Percentiles rank a stretch among this genome's conserved stretches.
Evolutionary conservation across 2,888 invertebrate species (phyloP).

Genomic region (Thereva unica): DNA sequence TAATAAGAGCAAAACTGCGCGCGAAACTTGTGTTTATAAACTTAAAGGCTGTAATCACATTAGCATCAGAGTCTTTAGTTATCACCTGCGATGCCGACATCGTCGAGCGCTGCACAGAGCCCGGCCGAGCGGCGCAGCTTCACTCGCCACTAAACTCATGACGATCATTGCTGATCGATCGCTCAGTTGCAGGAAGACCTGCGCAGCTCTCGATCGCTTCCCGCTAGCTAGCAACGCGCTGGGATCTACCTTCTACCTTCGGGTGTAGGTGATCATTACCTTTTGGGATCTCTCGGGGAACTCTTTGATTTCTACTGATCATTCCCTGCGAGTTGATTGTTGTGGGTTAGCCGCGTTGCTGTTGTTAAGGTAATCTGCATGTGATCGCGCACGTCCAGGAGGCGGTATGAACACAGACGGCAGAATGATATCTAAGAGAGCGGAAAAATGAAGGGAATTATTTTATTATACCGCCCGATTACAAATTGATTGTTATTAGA

Average conservation of each 20-base stretch:
- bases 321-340: slow-evolving; percentile 27
- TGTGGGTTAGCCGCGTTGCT: slow-evolving; percentile 22
- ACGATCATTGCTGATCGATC: too few relatives aligned
- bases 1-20: slow-evolving; percentile 42
- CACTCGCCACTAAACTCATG: neutral
- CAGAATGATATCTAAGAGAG: slow-evolving; percentile 44
- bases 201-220: slow-evolving; percentile 3
- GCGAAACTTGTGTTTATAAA: slow-evolving; percentile 54
- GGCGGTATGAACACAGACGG: slow-evolving; percentile 24
- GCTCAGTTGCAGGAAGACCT: slow-evolving; percentile 3
- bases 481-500: slow-evolving; percentile 56
- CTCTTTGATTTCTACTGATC: slow-evolving; percentile 37
- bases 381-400: slow-evolving; percentile 41
- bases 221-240: slow-evolving; percentile 8
- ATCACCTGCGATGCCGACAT: slow-evolving; percentile 53
- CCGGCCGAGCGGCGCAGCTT: slow-evolving; percentile 8
- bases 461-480: slow-evolving; percentile 45
- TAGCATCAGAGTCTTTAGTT: slow-evolving; percentile 56
- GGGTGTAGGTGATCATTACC: slow-evolving; percentile 44
- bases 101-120: slow-evolving; percentile 18
- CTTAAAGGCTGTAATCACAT: slow-evolving; percentile 60
- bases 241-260: slow-evolving; percentile 42
- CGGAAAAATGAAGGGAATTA: slow-evolving; percentile 48
- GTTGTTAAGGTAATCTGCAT: slow-evolving; percentile 39
- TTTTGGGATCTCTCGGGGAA: slow-evolving; percentile 21